Conservation (phyloP, 2,797 vertebrate genomes). For the Acrossocheilus fasciatus region DNA sequence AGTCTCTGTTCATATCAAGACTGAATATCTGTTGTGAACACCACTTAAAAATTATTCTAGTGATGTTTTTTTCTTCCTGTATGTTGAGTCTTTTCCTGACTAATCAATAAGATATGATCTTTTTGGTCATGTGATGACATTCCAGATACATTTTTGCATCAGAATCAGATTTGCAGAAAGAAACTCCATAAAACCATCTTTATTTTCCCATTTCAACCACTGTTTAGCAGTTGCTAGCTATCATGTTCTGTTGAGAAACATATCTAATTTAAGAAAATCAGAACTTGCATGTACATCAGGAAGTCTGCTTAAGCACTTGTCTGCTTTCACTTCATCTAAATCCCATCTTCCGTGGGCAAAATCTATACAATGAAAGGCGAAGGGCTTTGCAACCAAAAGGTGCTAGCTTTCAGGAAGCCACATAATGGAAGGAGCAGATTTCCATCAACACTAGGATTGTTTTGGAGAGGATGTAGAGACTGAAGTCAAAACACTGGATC, state of each 20-base stretch:
- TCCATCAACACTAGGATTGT: constrained; percentile 46
- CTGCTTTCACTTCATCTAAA: constrained; percentile 24
- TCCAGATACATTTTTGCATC: too few species aligned
- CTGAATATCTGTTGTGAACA: neutral
- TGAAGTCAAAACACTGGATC: constrained; percentile 23
- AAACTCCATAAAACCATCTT: neutral
- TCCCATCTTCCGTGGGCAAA: neutral
- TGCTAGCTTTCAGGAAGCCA: constrained; percentile 25
- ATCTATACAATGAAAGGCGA: neutral
- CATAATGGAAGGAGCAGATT: constrained; percentile 30
- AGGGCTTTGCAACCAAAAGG: neutral
- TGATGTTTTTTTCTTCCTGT: neutral
- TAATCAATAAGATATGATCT: neutral
- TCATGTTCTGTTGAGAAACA: neutral
- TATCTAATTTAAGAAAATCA: neutral
- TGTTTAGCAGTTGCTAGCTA: neutral
- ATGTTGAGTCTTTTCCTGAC: neutral
- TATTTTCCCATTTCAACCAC: neutral
- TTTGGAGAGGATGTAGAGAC: constrained; percentile 41
- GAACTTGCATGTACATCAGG: neutral
- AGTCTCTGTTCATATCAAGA: neutral
- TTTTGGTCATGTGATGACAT: neutral
- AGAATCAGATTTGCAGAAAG: neutral
- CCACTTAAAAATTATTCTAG: neutral
- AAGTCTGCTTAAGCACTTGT: constrained; percentile 3